phyloP scores from a whole-genome alignment of 1,140 invertebrate species.

The Palaemon carinicauda region DNA sequence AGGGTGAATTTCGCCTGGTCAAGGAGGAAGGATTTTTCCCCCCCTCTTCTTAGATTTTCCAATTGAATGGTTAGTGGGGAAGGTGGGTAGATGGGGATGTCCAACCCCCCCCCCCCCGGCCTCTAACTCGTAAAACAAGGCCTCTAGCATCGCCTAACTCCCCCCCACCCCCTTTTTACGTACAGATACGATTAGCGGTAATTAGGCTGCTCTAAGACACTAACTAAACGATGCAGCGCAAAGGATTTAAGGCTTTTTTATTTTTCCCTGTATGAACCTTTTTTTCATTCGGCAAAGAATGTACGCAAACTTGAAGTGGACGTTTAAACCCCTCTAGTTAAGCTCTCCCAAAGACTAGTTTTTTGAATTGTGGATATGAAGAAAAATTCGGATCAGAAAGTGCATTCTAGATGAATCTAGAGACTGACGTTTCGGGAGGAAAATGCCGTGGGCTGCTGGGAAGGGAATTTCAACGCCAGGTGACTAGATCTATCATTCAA shows the following conservation, averaged over 20 bases:
- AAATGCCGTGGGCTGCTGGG: too few species aligned
- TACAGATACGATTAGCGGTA: conserved; percentile 40
- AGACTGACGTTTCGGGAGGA: too few species aligned
- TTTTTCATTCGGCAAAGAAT: neutral
- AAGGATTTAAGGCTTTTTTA: neutral
- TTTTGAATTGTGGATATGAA: too few species aligned
- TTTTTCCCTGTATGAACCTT: neutral
- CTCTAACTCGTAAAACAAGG: neutral
- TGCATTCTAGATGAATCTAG: too few species aligned
- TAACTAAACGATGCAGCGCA: neutral
- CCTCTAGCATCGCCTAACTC: neutral
- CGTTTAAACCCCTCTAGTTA: too few species aligned
- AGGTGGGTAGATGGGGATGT: neutral
- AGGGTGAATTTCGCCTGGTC: neutral
- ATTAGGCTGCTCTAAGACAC: conserved; percentile 25
- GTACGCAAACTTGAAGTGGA: too few species aligned
- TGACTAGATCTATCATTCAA: too few species aligned
- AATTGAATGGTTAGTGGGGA: too few species aligned
- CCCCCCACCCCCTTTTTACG: neutral
- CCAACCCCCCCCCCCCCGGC: neutral
- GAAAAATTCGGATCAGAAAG: too few species aligned
- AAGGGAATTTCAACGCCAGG: too few species aligned
- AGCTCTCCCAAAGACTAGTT: too few species aligned
- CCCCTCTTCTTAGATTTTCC: neutral
- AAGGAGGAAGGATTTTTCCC: neutral